A percentile compares a stretch with the other conserved stretches of the same genome.
These are phyloP conservation scores for Erethizon dorsatum DNA, from an alignment of 2,797 vertebrate species.

Conservation along the genomic window DNA sequence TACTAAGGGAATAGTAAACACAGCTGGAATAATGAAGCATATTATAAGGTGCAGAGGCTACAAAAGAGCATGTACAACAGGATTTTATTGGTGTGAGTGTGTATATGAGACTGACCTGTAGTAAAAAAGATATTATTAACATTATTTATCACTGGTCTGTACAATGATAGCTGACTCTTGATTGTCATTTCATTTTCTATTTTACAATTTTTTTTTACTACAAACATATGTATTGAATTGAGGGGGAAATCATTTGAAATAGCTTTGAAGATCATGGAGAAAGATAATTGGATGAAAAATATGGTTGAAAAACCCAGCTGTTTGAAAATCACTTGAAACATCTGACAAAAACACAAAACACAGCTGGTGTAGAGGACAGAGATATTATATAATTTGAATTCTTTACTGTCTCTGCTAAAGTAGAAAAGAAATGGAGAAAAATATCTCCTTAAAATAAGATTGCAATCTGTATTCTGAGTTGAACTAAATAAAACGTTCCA, in stretches of 20 bases:
- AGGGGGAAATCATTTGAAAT: conserved; percentile 78
- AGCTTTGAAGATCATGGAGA: conserved; percentile 78
- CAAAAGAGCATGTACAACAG: neutral
- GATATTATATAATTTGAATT: conserved; percentile 79
- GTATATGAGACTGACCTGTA: neutral
- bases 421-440: conserved; percentile 67
- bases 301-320: conserved; percentile 81
- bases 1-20: neutral
- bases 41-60: neutral
- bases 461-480: conserved; percentile 65
- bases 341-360: conserved; percentile 80
- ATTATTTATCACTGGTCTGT: conserved; percentile 4
- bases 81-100: neutral
- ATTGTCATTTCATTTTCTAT: conserved; percentile 72
- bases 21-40: neutral
- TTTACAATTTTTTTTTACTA: conserved; percentile 73
- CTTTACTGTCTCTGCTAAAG: conserved; percentile 76
- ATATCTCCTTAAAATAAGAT: conserved; percentile 75
- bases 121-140: neutral
- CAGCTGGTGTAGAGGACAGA: conserved; percentile 77
- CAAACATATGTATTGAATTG: conserved; percentile 81
- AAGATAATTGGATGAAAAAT: conserved; percentile 82
- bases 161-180: conserved; percentile 16
- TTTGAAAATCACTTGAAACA: conserved; percentile 80
- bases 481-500: conserved; percentile 10